A percentile compares a stretch with the other conserved stretches of the same genome.
Evolutionary conservation across 2,113 vertebrate genomes (phyloP).

Genomic region (Meles meles): DNA sequence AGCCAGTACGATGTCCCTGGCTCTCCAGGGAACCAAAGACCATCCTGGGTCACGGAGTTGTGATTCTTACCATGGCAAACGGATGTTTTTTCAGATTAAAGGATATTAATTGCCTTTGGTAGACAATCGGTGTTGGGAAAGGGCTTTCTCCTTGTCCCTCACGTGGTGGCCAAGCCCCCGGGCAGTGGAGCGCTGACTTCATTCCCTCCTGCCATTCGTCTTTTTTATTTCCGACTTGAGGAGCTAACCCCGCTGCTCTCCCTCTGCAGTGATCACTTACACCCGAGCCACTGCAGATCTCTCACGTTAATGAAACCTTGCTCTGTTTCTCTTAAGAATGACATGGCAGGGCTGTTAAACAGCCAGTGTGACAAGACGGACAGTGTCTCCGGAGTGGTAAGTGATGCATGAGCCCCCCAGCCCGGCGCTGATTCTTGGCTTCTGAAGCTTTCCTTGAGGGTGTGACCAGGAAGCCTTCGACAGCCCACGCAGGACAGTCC

Average conservation of each 20-base stretch:
- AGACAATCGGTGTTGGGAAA: background rate
- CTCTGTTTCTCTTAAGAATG: slow-evolving; percentile 27
- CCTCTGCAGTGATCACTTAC: slow-evolving; percentile 18
- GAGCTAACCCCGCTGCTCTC: slow-evolving; percentile 4
- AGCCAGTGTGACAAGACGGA: background rate
- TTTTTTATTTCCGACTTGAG: slow-evolving; percentile 63
- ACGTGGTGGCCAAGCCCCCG: background rate
- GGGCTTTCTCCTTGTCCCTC: background rate
- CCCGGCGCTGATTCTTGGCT: slow-evolving; percentile 24
- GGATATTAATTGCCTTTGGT: background rate
- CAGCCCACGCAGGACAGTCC: background rate
- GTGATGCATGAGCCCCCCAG: background rate
- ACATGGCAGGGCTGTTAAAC: background rate
- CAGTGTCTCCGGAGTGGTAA: background rate
- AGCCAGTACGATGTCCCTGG: background rate
- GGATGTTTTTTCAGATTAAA: background rate
- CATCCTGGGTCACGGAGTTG: background rate
- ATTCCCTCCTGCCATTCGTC: slow-evolving; percentile 5
- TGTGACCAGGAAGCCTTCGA: background rate
- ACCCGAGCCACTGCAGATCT: slow-evolving; percentile 1
- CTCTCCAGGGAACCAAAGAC: too few species aligned
- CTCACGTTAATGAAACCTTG: background rate
- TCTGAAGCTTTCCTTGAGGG: background rate
- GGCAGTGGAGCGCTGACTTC: background rate
- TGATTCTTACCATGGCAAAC: background rate